phyloP scores from a whole-genome alignment of 2,888 invertebrate genomes.

The Tipula helvola region DNA sequence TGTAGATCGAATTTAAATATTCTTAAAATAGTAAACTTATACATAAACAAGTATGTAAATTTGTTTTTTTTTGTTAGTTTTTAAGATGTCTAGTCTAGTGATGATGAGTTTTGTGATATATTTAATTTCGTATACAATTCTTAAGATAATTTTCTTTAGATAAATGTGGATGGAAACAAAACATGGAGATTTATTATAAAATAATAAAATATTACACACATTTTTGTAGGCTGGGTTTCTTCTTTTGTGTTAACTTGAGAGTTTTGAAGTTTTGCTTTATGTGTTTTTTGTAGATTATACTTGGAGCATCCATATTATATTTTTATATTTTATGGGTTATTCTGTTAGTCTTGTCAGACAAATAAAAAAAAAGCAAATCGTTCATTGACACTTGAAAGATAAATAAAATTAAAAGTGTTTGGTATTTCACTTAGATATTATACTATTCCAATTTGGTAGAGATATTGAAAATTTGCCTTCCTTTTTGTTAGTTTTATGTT shows the following conservation, averaged over 20 bases:
- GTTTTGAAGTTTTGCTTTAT: background rate
- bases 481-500: too few relatives aligned
- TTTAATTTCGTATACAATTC: background rate
- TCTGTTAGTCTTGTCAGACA: background rate
- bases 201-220: background rate
- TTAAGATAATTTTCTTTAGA: background rate
- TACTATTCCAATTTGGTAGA: too few relatives aligned
- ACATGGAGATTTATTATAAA: background rate
- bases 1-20: background rate
- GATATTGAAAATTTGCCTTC: too few relatives aligned
- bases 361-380: background rate
- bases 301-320: background rate
- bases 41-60: background rate
- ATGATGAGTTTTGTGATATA: background rate
- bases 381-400: background rate
- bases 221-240: background rate
- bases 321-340: background rate
- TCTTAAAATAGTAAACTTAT: background rate
- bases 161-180: background rate
- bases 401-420: background rate
- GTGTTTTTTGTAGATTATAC: background rate
- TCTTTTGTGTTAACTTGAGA: background rate
- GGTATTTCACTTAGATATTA: too few relatives aligned
- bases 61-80: background rate
- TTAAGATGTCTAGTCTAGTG: background rate